Base-by-base conservation (phyloP, 1,140 invertebrate genomes). In the Bombus vancouverensis region DNA sequence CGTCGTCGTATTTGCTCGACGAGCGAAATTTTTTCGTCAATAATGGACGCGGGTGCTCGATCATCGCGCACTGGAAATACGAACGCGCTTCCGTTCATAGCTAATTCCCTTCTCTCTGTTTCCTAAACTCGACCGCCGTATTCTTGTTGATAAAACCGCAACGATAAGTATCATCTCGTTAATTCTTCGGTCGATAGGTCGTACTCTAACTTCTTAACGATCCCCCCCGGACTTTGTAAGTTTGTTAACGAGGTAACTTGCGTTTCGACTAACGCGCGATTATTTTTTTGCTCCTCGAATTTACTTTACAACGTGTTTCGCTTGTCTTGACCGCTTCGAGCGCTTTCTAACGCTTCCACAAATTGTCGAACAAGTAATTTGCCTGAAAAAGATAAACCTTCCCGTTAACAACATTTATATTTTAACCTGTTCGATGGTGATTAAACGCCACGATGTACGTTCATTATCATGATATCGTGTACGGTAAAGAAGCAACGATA, bases 171-270 rank as follows among this genome's bases (percentile, higher is more conserved):
- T 62, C 53, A 25, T 81, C 80, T 81, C 70, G 47, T 81, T 81
- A 81, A 74, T 62, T 72, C 70, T 73, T 81, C 47, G 79, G 25
- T n/a, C 73, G 80, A 81, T 81, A 62, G 80, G 53, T 73, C 70
- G 37, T 62, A 39, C n/a, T 34, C 39, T 62, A 81, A 81, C 80
- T 81, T 81, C 80, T 59, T 81, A 81, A 81, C 53, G 70, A 81
- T 74, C 70, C 32, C 53, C 39, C 32, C 2, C 47, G 9, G 70
- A 74, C 80, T 59, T 57, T 37, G 78, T 32, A 44, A 81, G 39
- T 81, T 81, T 12, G 47, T 81, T 81, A 81, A 81, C 70, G 80
- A 81, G 80, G 80, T 42, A 81, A 81, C 68, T 81, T 44, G 70
- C 70, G 53, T 81, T 74, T 81, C 53, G 44, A 73, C 39, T 73